phyloP scores from a whole-genome alignment of 1,140 invertebrate species.

The Mya arenaria region DNA sequence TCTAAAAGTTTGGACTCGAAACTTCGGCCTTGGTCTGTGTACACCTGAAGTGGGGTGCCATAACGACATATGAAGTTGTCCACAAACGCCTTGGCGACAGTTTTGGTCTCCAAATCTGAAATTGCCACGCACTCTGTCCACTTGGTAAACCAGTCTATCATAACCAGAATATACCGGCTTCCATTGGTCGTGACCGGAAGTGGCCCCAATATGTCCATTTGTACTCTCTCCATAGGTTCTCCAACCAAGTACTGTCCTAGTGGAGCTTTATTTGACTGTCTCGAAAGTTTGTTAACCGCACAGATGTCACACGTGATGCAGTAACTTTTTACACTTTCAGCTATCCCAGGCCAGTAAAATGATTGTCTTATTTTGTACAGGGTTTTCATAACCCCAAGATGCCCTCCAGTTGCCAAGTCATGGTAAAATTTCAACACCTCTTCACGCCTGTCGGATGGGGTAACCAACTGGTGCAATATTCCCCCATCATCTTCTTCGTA shows the following conservation, averaged over 20 bases:
- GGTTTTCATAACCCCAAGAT: slow-evolving; percentile 3
- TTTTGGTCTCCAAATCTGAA: not conserved
- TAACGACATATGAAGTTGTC: slow-evolving; percentile 12
- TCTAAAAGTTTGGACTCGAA: slow-evolving; percentile 22
- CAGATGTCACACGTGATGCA: slow-evolving; percentile 2
- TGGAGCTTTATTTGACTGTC: not conserved
- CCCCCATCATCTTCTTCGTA: not conserved
- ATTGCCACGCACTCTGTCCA: slow-evolving; percentile 21
- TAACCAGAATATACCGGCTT: slow-evolving; percentile 17
- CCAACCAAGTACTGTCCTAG: not conserved
- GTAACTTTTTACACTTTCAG: not conserved
- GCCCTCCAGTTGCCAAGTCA: slow-evolving; percentile 7
- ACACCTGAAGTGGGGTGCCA: slow-evolving; percentile 6
- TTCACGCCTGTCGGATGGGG: not conserved
- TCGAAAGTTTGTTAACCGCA: not conserved
- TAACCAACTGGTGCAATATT: not conserved
- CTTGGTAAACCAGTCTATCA: slow-evolving; percentile 16
- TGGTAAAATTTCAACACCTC: not conserved
- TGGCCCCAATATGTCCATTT: slow-evolving; percentile 19
- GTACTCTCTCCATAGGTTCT: slow-evolving; percentile 25
- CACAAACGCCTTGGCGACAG: slow-evolving; percentile 12
- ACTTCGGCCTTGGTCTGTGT: slow-evolving; percentile 18
- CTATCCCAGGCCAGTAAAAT: not conserved
- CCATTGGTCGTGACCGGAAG: slow-evolving; percentile 11
- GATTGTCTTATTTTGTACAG: not conserved